A percentile compares a stretch with the other conserved stretches of the same genome.
These are phyloP conservation scores for Anastatus disparis DNA, from an alignment of 1,140 invertebrate species.

Conservation along the genomic window DNA sequence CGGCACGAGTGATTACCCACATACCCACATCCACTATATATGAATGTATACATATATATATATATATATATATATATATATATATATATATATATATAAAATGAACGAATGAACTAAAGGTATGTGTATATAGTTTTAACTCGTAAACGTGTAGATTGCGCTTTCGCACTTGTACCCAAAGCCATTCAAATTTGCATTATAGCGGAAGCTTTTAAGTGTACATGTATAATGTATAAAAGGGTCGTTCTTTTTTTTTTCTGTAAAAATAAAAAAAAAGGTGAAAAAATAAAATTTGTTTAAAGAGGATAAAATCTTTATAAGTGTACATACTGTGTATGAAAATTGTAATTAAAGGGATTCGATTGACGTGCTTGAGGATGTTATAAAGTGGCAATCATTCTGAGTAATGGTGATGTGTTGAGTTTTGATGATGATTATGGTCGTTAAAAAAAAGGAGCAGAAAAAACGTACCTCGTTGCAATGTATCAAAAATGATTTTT, in stretches of 20 bases:
- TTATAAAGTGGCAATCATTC: constrained; percentile 12
- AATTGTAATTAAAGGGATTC: constrained; percentile 9
- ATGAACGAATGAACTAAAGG: no score
- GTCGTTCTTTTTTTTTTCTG: no score
- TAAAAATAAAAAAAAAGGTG: no score
- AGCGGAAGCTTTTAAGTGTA: not conserved
- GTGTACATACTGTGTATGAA: not conserved
- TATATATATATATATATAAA: not conserved
- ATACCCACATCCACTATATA: constrained; percentile 16
- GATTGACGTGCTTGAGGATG: not conserved
- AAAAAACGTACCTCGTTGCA: no score
- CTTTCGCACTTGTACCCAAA: not conserved
- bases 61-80: no score
- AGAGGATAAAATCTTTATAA: not conserved
- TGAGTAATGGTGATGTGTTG: not conserved
- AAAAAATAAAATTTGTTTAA: not conserved
- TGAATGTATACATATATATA: no score
- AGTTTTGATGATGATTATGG: not conserved
- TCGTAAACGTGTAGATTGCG: constrained; percentile 18
- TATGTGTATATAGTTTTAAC: no score
- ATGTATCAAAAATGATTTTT: not conserved
- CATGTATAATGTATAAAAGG: no score
- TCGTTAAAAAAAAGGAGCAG: no score
- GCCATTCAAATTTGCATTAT: constrained; percentile 18
- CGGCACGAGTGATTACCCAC: constrained; percentile 36